phyloP scores from a whole-genome alignment of 1,140 invertebrate species.

The Hypothenemus hampei region DNA sequence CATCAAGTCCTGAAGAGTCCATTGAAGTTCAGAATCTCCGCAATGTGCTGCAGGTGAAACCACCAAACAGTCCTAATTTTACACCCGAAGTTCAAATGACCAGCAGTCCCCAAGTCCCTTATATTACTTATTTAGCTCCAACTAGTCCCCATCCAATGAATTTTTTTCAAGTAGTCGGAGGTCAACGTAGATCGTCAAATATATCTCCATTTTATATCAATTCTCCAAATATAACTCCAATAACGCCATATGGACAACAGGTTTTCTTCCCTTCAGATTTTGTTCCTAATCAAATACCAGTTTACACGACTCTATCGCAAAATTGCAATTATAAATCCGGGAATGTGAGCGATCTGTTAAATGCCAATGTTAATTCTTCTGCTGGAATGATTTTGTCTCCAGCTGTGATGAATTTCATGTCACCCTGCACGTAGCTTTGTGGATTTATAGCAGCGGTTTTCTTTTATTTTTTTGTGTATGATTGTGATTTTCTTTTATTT shows the following conservation, averaged over 20 bases:
- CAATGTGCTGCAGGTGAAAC: constrained; percentile 13
- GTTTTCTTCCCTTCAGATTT: constrained; percentile 38
- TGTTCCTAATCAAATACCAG: constrained; percentile 26
- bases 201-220: constrained; percentile 13
- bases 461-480: no score
- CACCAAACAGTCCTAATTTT: constrained; percentile 7
- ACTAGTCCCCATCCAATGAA: background rate
- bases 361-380: constrained; percentile 18
- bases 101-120: background rate
- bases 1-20: background rate
- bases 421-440: constrained; percentile 22
- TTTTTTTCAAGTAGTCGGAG: background rate
- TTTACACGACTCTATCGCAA: background rate
- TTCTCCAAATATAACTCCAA: constrained; percentile 29
- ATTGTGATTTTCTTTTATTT: no score
- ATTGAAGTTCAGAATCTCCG: constrained; percentile 15
- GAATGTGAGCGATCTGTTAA: constrained; percentile 16
- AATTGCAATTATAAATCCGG: background rate
- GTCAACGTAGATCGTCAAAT: constrained; percentile 12
- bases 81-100: background rate
- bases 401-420: constrained; percentile 13
- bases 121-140: background rate
- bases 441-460: no score
- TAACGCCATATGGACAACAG: constrained; percentile 12
- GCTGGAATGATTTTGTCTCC: constrained; percentile 23